A percentile compares a stretch with the other conserved stretches of the same genome.
Evolutionary conservation across 1,140 invertebrate genomes (phyloP).

Genomic region (Mizuhopecten yessoensis): DNA sequence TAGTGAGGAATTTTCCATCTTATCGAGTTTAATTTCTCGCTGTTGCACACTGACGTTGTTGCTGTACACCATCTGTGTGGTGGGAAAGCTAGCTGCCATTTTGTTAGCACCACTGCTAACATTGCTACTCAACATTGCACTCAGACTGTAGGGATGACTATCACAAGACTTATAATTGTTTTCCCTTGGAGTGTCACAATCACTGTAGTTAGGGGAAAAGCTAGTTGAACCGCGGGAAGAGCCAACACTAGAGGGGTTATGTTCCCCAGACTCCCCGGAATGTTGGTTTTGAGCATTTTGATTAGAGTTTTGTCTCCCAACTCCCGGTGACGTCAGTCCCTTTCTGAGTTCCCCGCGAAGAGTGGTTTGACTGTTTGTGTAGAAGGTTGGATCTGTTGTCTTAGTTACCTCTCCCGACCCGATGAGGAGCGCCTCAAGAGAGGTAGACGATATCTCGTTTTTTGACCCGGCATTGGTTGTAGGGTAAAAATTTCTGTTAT

Average conservation of each 20-base stretch:
- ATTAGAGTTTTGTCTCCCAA: slow-evolving; percentile 59
- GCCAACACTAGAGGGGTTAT: slow-evolving; percentile 29
- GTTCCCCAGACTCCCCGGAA: slow-evolving; percentile 24
- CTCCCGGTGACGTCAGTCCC: slow-evolving; percentile 50
- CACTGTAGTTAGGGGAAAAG: slow-evolving; percentile 54
- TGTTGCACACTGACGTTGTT: slow-evolving; percentile 32
- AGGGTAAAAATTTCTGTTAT: slow-evolving; percentile 54
- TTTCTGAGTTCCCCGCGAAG: slow-evolving; percentile 59
- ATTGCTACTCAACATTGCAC: slow-evolving; percentile 47
- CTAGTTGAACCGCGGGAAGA: slow-evolving; percentile 50
- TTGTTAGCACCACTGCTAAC: slow-evolving; percentile 24
- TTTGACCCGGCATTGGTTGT: slow-evolving; percentile 71
- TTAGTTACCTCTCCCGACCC: slow-evolving; percentile 77
- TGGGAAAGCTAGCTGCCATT: slow-evolving; percentile 36
- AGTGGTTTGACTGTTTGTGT: slow-evolving; percentile 54
- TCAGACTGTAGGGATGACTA: slow-evolving; percentile 47
- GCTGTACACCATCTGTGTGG: slow-evolving; percentile 31
- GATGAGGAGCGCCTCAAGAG: slow-evolving; percentile 78
- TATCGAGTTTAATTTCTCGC: not conserved
- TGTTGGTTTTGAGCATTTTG: slow-evolving; percentile 56
- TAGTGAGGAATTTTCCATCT: slow-evolving; percentile 3
- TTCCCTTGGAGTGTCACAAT: slow-evolving; percentile 54
- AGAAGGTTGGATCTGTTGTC: slow-evolving; percentile 65
- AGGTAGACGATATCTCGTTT: slow-evolving; percentile 81
- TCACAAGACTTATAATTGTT: slow-evolving; percentile 51